phyloP scores from a whole-genome alignment of 1,140 invertebrate species.

The Apis laboriosa region DNA sequence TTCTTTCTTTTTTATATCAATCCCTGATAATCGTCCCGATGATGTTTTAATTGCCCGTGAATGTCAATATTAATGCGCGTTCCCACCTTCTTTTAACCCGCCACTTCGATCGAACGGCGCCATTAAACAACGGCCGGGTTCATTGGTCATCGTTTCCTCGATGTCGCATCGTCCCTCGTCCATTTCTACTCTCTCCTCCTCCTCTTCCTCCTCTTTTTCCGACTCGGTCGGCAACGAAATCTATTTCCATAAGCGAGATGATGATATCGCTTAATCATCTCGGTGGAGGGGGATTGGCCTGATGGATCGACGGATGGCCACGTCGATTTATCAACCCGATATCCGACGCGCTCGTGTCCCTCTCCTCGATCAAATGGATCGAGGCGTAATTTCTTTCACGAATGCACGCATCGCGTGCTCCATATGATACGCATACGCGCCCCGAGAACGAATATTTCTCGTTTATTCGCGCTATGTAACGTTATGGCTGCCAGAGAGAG shows the following conservation, averaged over 20 bases:
- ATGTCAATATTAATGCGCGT: not conserved
- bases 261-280: constrained; percentile 37
- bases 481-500: not conserved
- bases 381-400: constrained; percentile 21
- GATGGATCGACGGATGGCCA: constrained; percentile 62
- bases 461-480: not conserved
- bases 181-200: not conserved
- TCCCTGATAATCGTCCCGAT: not conserved
- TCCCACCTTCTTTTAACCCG: not conserved
- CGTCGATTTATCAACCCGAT: constrained; percentile 63
- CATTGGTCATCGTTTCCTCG: constrained; percentile 10
- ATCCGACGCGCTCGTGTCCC: constrained; percentile 13
- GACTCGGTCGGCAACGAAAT: constrained; percentile 12
- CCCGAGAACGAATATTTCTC: not conserved
- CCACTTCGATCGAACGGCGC: not conserved
- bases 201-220: no score
- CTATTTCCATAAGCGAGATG: constrained; percentile 13
- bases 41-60: not conserved
- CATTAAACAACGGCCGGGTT: constrained; percentile 14
- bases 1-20: no score
- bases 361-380: constrained; percentile 12
- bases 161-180: constrained; percentile 1
- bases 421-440: not conserved
- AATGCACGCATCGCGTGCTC: constrained; percentile 2
- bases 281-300: constrained; percentile 46